Evolutionary conservation across 2,888 invertebrate species (phyloP), one percentile per base, ranked within the genome.

Genomic region (Oligia fasciuncula): DNA sequence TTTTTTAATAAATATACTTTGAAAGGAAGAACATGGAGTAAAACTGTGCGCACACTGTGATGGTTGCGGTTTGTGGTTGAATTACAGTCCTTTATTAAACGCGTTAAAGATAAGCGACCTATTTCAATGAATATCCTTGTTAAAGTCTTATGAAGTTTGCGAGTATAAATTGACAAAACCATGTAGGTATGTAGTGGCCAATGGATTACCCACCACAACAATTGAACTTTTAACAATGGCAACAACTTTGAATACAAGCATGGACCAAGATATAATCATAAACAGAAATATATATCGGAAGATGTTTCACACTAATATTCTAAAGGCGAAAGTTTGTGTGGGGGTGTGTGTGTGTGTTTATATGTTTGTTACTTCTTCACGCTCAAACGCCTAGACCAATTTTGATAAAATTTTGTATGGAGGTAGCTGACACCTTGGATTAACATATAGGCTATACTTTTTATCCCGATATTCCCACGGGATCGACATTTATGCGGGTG

Each of bases 1-100:
- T 88, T 75, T 87, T 84, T 87, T 90, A 90, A 87, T 90, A 89
- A 89, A 90, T 88, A 88, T 88, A 78, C 76, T 92, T 87, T 87
- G 69, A 86, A 86, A 89, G 92, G 92, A 91, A 91, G 91, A 91
- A 85, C 89, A 75, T 88, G 87, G 91, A 91, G 84, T 80, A 90
- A 85, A 90, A 86, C 83, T 84, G 91, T 91, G 92, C 73, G 91
- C 72, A 89, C 88, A 87, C 85, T 84, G 69, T 79, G 71, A 79
- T 51, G 70, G 40, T 2, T 79, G 76, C 77, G 69, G 76, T 73
- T 75, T 87, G 77, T 82, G 79, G 73, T 76, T 66, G 46, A 72
- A 73, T 63, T 79, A 79, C 68, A 76, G 62, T 73, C 35, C 17
- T 68, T 60, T 68, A 68, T 23, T 23, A 14, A 23, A 46, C 6